Conservation (phyloP, 2,113 vertebrate species). For the Orthonyx spaldingii region DNA sequence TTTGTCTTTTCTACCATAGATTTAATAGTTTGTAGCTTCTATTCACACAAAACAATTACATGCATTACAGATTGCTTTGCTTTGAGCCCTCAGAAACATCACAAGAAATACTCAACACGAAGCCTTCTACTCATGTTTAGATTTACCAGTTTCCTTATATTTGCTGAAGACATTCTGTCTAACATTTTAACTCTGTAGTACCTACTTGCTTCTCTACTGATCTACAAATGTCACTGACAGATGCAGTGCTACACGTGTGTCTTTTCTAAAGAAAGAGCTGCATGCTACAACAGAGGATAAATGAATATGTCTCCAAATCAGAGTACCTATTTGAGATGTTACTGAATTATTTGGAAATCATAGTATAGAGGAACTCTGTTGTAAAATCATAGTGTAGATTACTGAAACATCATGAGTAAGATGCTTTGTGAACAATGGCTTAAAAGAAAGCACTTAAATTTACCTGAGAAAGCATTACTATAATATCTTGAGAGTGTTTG, state of each 20-base stretch:
- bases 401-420: neutral
- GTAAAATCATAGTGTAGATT: neutral
- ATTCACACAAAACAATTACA: neutral
- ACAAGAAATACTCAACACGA: neutral
- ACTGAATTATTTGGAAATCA: neutral
- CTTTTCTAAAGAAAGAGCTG: neutral
- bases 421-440: neutral
- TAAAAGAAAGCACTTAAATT: neutral
- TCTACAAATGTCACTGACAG: neutral
- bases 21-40: neutral
- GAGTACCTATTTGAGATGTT: neutral
- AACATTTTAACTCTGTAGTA: neutral
- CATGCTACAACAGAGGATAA: neutral
- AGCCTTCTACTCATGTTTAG: neutral
- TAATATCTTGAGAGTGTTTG: constrained; percentile 95
- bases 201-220: neutral
- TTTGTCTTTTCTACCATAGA: neutral
- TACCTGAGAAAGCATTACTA: constrained; percentile 97
- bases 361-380: neutral
- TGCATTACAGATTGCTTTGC: neutral
- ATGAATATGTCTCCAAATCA: neutral
- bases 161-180: neutral
- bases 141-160: neutral
- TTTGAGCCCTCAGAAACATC: neutral
- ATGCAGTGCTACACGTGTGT: neutral